These are phyloP conservation scores for Pseudomyrmex pallidus DNA, from an alignment of 1,140 invertebrate species.

Conservation along the genomic window DNA sequence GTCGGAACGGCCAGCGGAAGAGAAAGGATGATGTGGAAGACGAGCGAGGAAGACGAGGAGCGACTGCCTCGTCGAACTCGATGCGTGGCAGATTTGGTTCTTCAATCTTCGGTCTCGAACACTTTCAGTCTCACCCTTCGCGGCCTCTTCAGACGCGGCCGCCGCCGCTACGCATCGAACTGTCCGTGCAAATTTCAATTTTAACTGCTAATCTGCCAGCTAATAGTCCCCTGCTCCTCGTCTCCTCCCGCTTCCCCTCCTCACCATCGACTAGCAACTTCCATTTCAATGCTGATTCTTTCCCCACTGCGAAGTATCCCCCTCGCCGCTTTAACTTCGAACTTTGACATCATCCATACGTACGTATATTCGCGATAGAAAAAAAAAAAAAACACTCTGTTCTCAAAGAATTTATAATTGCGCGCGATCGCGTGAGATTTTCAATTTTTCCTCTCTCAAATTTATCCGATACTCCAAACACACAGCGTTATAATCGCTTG, in stretches of 20 bases:
- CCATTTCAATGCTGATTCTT: slow-evolving; percentile 63
- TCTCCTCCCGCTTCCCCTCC: slow-evolving; percentile 54
- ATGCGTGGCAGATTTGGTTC: slow-evolving; percentile 84
- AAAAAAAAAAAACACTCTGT: no score
- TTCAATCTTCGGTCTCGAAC: slow-evolving; percentile 77
- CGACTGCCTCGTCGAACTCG: slow-evolving; percentile 74
- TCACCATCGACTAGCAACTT: slow-evolving; percentile 60
- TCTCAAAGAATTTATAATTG: background rate
- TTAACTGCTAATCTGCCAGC: slow-evolving; percentile 85
- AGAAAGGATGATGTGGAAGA: slow-evolving; percentile 42
- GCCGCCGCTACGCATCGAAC: slow-evolving; percentile 81
- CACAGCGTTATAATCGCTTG: background rate
- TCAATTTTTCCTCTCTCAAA: background rate
- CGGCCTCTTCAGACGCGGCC: slow-evolving; percentile 76
- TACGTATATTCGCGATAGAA: background rate
- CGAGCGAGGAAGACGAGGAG: slow-evolving; percentile 58
- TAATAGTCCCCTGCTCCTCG: slow-evolving; percentile 81
- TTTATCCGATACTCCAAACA: background rate
- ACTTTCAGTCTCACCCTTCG: slow-evolving; percentile 65
- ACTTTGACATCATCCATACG: background rate
- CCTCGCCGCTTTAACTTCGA: slow-evolving; percentile 18
- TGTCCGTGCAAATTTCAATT: slow-evolving; percentile 86
- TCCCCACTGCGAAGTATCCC: slow-evolving; percentile 50
- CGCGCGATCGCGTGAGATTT: no score
- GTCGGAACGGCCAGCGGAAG: background rate